A percentile compares a stretch with the other conserved stretches of the same genome.
Evolutionary conservation across 2,888 invertebrate genomes (phyloP).

Genomic region (Amphipyra berbera): DNA sequence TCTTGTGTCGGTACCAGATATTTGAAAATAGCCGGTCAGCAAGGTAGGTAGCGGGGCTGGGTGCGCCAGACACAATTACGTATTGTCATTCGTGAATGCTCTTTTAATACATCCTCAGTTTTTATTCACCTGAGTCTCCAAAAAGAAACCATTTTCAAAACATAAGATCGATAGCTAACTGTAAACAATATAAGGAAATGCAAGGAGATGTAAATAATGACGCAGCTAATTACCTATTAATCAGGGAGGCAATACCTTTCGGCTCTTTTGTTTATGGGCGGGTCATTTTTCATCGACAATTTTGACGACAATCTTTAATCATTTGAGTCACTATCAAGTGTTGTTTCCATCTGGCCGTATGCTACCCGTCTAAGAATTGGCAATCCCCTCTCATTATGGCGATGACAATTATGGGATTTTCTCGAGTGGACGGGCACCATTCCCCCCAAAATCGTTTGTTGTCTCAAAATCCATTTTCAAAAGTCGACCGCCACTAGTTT

Average conservation of each 20-base stretch:
- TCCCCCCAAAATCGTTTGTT: too few relatives aligned
- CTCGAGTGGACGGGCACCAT: too few relatives aligned
- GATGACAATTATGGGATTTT: neutral
- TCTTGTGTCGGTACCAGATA: too few relatives aligned
- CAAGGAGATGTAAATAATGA: constrained; percentile 37
- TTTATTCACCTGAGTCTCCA: neutral
- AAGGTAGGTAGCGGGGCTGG: too few relatives aligned
- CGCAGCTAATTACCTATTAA: constrained; percentile 55
- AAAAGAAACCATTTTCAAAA: neutral
- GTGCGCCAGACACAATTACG: too few relatives aligned
- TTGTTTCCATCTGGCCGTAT: constrained; percentile 7
- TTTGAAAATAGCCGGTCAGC: too few relatives aligned
- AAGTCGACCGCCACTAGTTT: too few relatives aligned
- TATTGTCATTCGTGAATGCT: too few relatives aligned
- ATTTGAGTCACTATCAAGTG: constrained; percentile 32
- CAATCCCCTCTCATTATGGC: too few relatives aligned
- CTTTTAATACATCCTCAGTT: neutral
- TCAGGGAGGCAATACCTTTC: constrained; percentile 56
- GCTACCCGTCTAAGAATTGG: neutral
- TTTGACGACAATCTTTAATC: constrained; percentile 54
- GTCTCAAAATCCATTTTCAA: too few relatives aligned
- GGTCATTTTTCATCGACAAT: constrained; percentile 56
- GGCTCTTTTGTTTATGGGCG: constrained; percentile 48
- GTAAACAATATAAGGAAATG: constrained; percentile 37
- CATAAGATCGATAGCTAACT: constrained; percentile 1